Evolutionary conservation across 2,888 invertebrate species (phyloP).

Genomic region (Xanthia icteritia): DNA sequence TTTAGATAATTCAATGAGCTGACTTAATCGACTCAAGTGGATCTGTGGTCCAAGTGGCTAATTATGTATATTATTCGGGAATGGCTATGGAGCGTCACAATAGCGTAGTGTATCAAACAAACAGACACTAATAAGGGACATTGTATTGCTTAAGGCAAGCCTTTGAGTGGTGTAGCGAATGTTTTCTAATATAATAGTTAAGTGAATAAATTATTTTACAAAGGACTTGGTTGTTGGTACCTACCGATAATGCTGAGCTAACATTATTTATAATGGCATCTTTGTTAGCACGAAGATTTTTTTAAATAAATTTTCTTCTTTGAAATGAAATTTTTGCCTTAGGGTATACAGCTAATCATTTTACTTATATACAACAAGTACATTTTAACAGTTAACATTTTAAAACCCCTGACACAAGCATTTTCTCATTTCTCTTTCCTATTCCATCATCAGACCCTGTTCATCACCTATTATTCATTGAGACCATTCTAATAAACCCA

Average conservation of each 20-base stretch:
- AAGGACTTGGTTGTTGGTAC: not conserved
- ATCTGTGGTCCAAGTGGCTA: slow-evolving; percentile 35
- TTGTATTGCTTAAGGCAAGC: slow-evolving; percentile 63
- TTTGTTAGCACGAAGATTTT: not conserved
- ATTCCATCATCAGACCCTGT: too few relatives aligned
- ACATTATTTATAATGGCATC: not conserved
- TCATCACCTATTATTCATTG: too few relatives aligned
- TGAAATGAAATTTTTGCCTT: not conserved
- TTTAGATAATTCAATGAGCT: slow-evolving; percentile 47
- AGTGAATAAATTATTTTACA: not conserved
- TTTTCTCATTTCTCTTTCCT: too few relatives aligned
- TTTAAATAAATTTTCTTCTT: too few relatives aligned
- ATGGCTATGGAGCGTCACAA: slow-evolving; percentile 52
- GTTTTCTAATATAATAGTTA: not conserved
- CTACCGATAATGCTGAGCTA: not conserved
- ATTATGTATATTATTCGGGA: slow-evolving; percentile 51
- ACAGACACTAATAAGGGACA: slow-evolving; percentile 64
- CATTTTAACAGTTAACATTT: too few relatives aligned
- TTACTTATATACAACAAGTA: not conserved
- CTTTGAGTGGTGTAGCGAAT: slow-evolving; percentile 45
- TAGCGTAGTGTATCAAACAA: slow-evolving; percentile 63
- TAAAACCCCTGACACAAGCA: too few relatives aligned
- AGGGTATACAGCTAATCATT: not conserved
- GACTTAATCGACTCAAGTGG: slow-evolving; percentile 44
- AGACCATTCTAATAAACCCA: too few relatives aligned